Base-by-base conservation (phyloP, 2,797 vertebrate genomes). In the Pampus argenteus region DNA sequence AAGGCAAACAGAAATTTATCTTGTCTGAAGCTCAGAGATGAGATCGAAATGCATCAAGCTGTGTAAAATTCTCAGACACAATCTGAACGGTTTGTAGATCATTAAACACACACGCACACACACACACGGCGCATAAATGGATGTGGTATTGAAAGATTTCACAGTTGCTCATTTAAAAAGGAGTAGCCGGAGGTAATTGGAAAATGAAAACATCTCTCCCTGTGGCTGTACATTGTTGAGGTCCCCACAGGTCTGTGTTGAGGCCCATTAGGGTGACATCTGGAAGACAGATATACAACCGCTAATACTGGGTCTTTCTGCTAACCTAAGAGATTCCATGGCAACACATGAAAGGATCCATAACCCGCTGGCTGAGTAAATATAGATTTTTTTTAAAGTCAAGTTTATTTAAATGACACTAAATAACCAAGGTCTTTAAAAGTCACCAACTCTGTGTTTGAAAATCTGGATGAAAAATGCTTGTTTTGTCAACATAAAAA, bases 261-360 rank as follows among this genome's bases (percentile, higher is more conserved):
- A 67, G 74, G 74, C 67, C 82, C 71, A 88, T 90, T 89, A 89
- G 67, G 82, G 72, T 82, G 84, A 88, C 80, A 87, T 91, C 79
- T 90, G 87, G 85, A 84, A 83, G 86, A 88, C 78, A 85, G 64
- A 88, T 84, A 74, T 63, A 62, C 20, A 60, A 51, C 67, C 64
- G 59, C 85, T 84, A 83, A 83, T 66, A 68, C 49, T 56, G 52
- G 55, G 56, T 71, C 66, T 72, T 68, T 82, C 64, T 80, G 74
- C 74, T 70, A 68, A 79, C 73, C 55, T 68, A 70, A 84, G 62
- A 73, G 79, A 82, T 74, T 70, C 69, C 74, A 75, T 73, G 74
- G 78, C 71, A 85, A 74, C 58, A 70, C 65, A 82, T 69, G 42
- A 84, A 74, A 70, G 78, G 20, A 42, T 74, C 60, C 56, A 63